Conservation (phyloP, 2,888 invertebrate genomes). For the Yponomeuta malinellus region DNA sequence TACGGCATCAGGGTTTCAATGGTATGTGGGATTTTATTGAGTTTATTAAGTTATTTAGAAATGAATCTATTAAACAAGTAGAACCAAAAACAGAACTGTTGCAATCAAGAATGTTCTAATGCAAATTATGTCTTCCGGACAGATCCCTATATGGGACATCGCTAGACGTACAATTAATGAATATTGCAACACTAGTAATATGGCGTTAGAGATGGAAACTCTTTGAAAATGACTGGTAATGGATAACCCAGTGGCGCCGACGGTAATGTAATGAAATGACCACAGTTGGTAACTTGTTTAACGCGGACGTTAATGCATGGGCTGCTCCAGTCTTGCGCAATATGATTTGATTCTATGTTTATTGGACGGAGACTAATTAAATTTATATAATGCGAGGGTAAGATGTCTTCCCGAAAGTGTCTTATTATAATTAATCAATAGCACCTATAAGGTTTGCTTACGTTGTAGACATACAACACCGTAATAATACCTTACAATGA, state of each 20-base stretch:
- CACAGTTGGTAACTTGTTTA: constrained; percentile 31
- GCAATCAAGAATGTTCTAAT: background rate
- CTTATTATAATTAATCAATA: too few species aligned
- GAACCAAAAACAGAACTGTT: background rate
- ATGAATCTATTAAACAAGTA: background rate
- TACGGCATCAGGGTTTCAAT: too few species aligned
- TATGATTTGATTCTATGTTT: background rate
- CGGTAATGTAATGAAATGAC: constrained; percentile 15
- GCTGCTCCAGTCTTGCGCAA: background rate
- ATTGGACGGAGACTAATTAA: background rate
- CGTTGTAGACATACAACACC: too few species aligned
- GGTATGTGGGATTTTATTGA: too few species aligned
- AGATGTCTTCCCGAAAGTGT: too few species aligned
- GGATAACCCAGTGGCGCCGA: background rate
- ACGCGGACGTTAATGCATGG: constrained; percentile 25
- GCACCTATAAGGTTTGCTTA: too few species aligned
- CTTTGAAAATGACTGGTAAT: background rate
- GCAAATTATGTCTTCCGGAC: constrained; percentile 5
- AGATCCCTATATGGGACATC: constrained; percentile 22
- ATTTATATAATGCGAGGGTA: background rate
- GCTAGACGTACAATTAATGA: constrained; percentile 34
- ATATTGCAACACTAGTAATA: constrained; percentile 15
- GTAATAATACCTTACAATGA: too few species aligned
- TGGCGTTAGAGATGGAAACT: background rate
- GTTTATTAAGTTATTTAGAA: background rate